A percentile compares a stretch with the other conserved stretches of the same genome.
Conservation (phyloP, 2,888 invertebrate species). For the Callimorpha dominula region DNA sequence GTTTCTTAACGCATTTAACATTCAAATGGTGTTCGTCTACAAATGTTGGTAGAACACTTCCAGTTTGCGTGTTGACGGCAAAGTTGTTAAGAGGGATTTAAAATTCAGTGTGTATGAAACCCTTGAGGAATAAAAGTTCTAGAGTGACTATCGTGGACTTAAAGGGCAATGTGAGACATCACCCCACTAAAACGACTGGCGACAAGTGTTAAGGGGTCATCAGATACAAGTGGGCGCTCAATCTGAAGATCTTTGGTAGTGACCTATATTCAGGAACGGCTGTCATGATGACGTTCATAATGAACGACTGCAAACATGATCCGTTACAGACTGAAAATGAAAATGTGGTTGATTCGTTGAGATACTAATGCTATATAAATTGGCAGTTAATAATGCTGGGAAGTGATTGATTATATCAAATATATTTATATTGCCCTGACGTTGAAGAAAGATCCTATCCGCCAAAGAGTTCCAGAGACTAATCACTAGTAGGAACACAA, state of each 20-base stretch:
- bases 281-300: not conserved
- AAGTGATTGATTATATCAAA: not conserved
- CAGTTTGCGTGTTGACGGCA: constrained; percentile 8
- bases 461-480: not conserved
- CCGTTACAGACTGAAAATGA: not conserved
- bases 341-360: not conserved
- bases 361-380: not conserved
- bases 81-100: constrained; percentile 5
- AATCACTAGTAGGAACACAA: not conserved
- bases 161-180: too few relatives aligned
- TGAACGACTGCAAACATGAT: not conserved
- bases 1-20: constrained; percentile 6
- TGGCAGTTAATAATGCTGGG: not conserved
- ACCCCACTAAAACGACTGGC: too few relatives aligned
- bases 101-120: not conserved
- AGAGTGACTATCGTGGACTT: not conserved
- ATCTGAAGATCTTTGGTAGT: not conserved
- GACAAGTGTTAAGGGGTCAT: not conserved
- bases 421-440: not conserved
- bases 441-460: not conserved
- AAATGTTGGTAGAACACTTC: constrained; percentile 11
- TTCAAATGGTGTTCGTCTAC: constrained; percentile 6
- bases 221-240: not conserved
- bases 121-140: not conserved
- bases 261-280: not conserved